These are phyloP conservation scores for Aphelinus certus DNA, from an alignment of 1,140 invertebrate genomes.

Conservation along the genomic window DNA sequence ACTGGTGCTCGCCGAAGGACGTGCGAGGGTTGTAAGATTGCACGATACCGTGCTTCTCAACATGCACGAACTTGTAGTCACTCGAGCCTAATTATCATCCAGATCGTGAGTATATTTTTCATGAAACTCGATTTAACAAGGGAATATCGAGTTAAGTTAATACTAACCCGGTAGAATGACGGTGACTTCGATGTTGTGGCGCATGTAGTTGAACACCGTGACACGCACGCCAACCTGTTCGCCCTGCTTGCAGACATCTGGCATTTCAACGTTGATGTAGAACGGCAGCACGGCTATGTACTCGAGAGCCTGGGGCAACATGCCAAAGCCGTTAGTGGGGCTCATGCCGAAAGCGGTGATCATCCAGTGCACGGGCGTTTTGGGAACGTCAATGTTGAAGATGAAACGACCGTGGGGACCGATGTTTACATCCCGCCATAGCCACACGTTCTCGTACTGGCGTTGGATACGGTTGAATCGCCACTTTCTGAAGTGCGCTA, in stretches of 20 bases:
- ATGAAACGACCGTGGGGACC: conserved; percentile 89
- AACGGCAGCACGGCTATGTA: conserved; percentile 89
- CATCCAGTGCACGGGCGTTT: conserved; percentile 89
- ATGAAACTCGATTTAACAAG: no score
- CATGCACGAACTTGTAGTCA: conserved; percentile 94
- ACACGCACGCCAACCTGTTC: conserved; percentile 94
- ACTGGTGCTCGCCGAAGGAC: conserved; percentile 91
- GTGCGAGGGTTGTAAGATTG: conserved; percentile 86
- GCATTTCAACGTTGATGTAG: conserved; percentile 96
- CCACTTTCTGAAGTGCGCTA: conserved; percentile 80
- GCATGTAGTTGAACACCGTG: conserved; percentile 94
- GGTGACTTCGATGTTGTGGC: conserved; percentile 82
- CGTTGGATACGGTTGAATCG: conserved; percentile 86
- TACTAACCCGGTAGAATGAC: conserved; percentile 75
- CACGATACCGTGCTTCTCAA: conserved; percentile 89
- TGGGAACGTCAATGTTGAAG: conserved; percentile 88
- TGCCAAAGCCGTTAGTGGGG: conserved; percentile 84
- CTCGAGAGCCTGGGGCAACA: conserved; percentile 80
- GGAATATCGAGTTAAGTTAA: no score
- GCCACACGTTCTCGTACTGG: conserved; percentile 93
- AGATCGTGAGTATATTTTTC: background rate
- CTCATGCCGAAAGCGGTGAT: conserved; percentile 92
- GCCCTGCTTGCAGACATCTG: conserved; percentile 81
- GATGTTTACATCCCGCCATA: conserved; percentile 94
- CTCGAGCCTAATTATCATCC: conserved; percentile 69